Percentiles rank a stretch among this genome's conserved stretches.
Conservation (phyloP, 1,140 invertebrate genomes). For the Eumaeus atala region DNA sequence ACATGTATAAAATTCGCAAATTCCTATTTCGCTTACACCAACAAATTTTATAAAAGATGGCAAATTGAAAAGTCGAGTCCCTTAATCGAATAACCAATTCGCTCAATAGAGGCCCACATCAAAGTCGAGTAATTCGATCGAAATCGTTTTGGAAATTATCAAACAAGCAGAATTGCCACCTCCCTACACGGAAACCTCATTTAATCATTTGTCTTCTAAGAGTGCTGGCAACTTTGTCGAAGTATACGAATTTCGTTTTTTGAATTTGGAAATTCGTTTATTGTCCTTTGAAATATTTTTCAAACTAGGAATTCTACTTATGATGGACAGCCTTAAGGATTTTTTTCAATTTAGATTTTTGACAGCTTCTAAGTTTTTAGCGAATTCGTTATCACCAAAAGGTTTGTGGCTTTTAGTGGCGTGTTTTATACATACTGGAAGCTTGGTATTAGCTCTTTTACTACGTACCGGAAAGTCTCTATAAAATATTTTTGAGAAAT, state of each 20-base stretch:
- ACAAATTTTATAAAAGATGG: slow-evolving; percentile 48
- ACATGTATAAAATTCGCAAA: slow-evolving; percentile 16
- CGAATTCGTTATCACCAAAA: too few relatives aligned
- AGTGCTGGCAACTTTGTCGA: slow-evolving; percentile 5
- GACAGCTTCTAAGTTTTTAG: too few relatives aligned
- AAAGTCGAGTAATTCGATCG: slow-evolving; percentile 65
- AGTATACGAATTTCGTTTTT: slow-evolving; percentile 8
- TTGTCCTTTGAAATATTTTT: too few relatives aligned
- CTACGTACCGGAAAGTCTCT: too few relatives aligned
- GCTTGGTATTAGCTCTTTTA: too few relatives aligned
- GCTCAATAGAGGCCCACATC: slow-evolving; percentile 53
- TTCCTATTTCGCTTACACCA: slow-evolving; percentile 46
- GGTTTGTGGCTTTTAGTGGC: too few relatives aligned
- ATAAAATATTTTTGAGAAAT: too few relatives aligned
- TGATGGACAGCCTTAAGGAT: too few relatives aligned
- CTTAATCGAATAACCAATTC: slow-evolving; percentile 59
- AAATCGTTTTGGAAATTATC: slow-evolving; percentile 56
- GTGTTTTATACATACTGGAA: too few relatives aligned
- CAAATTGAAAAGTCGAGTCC: slow-evolving; percentile 69
- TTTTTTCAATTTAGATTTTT: too few relatives aligned
- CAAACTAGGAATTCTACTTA: too few relatives aligned
- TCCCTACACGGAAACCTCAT: slow-evolving; percentile 57
- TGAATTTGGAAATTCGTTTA: slow-evolving; percentile 1
- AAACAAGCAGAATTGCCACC: slow-evolving; percentile 54
- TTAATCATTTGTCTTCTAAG: slow-evolving; percentile 31